Base-by-base conservation (phyloP, 1,140 invertebrate species). In the Drosophila orosa region DNA sequence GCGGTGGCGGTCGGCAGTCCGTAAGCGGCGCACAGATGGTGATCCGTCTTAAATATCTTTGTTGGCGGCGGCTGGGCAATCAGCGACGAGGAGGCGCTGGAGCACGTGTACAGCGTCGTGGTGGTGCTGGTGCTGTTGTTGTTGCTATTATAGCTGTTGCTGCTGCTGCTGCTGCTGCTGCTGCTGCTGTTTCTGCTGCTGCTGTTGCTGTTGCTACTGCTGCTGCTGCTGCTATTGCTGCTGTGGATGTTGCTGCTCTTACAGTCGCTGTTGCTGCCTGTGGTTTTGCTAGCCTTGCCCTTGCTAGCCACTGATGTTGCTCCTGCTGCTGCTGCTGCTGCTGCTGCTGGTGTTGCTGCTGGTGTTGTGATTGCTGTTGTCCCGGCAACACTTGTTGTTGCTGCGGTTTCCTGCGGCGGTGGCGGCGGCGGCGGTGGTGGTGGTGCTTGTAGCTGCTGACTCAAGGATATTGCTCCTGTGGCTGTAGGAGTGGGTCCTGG, bases 31-130 rank as follows among this genome's bases (percentile, higher is more conserved):
- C 83, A 91, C 57, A 90, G 78, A 71, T 71, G 67, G 79, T 91
- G 90, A 91, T 91, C 90, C 90, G 90, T 91, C 75, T 91, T 91
- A 85, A 91, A 91, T 81, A 91, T 91, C 76, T 91, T 91, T 42
- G 80, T 90, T 87, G 90, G 90, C 60, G 90, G 90, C 59, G 90
- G 90, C 68, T 91, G 90, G 68, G 90, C 85, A 84, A 91, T 73
- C 62, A 91, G 54, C 52, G 90, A 90, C 48, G 90, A 85, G 54
- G 89, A 90, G 61, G 87, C 80, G 72, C 71, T 87, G 22, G 87
- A 84, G 74, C 90, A 91, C 65, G 89, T 90, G 66, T 86, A 90
- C 63, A 91, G 68, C 62, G 83, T 69, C 57, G 75, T 87, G 65
- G 58, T 66, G 57, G 83, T 78, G 74, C 74, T 75, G 78, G 48